Base-by-base conservation (phyloP, 1,140 invertebrate species). In the Drosophila melanogaster region DNA sequence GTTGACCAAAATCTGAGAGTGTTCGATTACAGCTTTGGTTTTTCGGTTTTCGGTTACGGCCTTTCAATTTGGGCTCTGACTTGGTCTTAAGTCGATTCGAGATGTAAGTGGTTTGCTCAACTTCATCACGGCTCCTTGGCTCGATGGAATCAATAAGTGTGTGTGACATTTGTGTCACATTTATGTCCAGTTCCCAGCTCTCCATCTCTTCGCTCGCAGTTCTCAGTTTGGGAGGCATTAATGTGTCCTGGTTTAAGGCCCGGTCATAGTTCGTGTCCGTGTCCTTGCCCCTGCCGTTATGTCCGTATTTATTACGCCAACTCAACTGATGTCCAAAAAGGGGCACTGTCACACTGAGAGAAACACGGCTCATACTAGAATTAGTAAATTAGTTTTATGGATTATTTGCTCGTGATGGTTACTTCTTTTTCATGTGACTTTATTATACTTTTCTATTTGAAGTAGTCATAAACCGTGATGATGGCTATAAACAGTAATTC, bases 141-240 rank as follows among this genome's bases (percentile, higher is more conserved):
- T 24, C 19, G 35, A 14, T n/a, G 60, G 65, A 81, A 86, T 85
- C 81, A 77, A 85, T 86, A 85, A 73, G 73, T 79, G 73, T 65
- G 61, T 81, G 67, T 85, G 77, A 85, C 81, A 85, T 80, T 85
- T 85, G 81, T 85, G 81, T 85, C 81, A 85, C 81, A 86, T 85
- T 86, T 85, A 84, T 85, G 81, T 85, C 81, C 56, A 77, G 26
- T 30, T 8, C 1, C 1, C 30, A 30, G 30, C 7, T 10, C 30
- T 3, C 8, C 0, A 2, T 10, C n/a, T n/a, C n/a, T n/a, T n/a
- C n/a, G 19, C 19, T 30, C 30, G 0, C 30, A 30, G 30, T 30
- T 30, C 30, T 30, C 7, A 3, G 73, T 65, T 81, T 35, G 66
- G 81, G 81, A 66, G 77, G 81, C 67, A 84, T 86, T 81, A 86